phyloP scores from a whole-genome alignment of 1,140 invertebrate genomes.

The Eurosta solidaginis region DNA sequence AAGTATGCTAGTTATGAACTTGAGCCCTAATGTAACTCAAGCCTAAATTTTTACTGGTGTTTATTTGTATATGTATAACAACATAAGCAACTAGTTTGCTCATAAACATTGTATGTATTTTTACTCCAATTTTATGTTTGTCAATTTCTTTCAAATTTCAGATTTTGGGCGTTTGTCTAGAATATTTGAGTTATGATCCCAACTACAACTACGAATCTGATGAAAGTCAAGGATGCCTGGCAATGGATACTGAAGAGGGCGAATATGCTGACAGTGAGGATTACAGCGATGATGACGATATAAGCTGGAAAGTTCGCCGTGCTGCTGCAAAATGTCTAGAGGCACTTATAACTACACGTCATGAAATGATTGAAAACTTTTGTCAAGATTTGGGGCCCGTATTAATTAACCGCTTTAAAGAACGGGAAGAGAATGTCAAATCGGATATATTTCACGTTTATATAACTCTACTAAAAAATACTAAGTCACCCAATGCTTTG shows the following conservation, averaged over 20 bases:
- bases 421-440: conserved; percentile 98
- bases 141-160: conserved; percentile 50
- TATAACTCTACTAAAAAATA: conserved; percentile 89
- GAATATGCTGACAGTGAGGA: conserved; percentile 84
- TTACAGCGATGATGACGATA: conserved; percentile 98
- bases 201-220: conserved; percentile 95
- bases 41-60: too few relatives aligned
- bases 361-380: conserved; percentile 89
- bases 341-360: conserved; percentile 88
- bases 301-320: conserved; percentile 97
- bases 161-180: conserved; percentile 88
- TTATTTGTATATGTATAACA: too few relatives aligned
- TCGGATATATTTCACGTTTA: conserved; percentile 97
- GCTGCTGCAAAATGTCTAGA: conserved; percentile 97
- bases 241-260: conserved; percentile 70
- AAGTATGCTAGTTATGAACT: too few relatives aligned
- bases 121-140: neutral
- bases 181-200: conserved; percentile 96
- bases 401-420: conserved; percentile 92
- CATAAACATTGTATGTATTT: neutral
- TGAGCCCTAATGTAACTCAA: too few relatives aligned
- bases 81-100: too few relatives aligned
- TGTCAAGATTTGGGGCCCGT: conserved; percentile 88
- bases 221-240: conserved; percentile 68
- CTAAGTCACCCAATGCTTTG: conserved; percentile 71